Base-by-base conservation (phyloP, 30 jellyfish, hydroid and myxozoan species). In the Aurelia aurita complex sp. Pacific region DNA sequence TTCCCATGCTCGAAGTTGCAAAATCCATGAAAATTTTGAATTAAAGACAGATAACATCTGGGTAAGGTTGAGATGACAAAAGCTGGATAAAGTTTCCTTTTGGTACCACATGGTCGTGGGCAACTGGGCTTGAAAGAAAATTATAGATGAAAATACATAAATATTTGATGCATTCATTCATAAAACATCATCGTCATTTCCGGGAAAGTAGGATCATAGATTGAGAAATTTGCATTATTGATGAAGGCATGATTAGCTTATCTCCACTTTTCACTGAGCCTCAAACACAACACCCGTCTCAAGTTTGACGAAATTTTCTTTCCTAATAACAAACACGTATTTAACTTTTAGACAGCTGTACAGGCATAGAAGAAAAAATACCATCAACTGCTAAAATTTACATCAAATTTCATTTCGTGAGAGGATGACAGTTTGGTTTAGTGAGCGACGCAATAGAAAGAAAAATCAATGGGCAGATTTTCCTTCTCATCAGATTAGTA, bases 231-330 rank as follows among this genome's bases (percentile, higher is more conserved):
- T 61, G 36, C 34, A 61, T 61, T 17, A 61, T 61, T 61, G 11
- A 61, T 61, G 70, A 61, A 23, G 36, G 36, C 70, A 12, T 61
- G 32, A 61, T 61, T 61, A 17, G 70, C 70, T 17, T 17, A 61
- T 61, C 2, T 61, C 70, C 5, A 23, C 70, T 17, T 17, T 17
- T 61, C 36, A 17, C 70, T 23, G 36, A 61, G 70, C 70, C 70
- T 15, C 8, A n/a, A 18, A 52, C 69, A 29, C n/a, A 29, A 57
- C 85, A 54, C 85, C 85, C 85, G 85, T 75, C 62, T 73, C 74
- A 53, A 46, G 5, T 10, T 10, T 16, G 74, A 55, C 34, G 85
- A 60, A 75, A 75, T 17, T 54, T 75, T 54, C 64, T 34, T 42
- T 75, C 59, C 69, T 63, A 75, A 60, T 64, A 75, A 55, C 74